Evolutionary conservation across 2,113 vertebrate genomes (phyloP).

Genomic region (Pycnonotus jocosus): DNA sequence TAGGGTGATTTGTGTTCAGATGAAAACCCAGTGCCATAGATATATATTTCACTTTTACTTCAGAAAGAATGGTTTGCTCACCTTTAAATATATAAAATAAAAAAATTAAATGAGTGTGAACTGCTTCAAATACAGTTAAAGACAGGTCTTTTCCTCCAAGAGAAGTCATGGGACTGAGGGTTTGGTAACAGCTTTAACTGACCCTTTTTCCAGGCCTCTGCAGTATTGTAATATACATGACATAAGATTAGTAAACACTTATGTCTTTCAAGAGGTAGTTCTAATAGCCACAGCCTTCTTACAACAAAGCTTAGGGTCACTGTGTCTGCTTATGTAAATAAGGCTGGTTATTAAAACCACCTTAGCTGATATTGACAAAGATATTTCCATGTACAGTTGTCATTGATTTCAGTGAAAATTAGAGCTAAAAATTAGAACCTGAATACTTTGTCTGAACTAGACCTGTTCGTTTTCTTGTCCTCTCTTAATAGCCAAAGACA

Average conservation of each 20-base stretch:
- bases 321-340: background rate
- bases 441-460: background rate
- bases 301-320: background rate
- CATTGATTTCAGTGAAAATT: background rate
- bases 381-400: background rate
- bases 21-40: background rate
- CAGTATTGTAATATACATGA: background rate
- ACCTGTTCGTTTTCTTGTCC: background rate
- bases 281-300: background rate
- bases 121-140: background rate
- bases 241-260: background rate
- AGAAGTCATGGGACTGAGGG: background rate
- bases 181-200: background rate
- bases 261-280: background rate
- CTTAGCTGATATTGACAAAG: background rate
- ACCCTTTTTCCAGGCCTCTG: background rate
- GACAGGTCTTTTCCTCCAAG: background rate
- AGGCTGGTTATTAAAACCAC: background rate
- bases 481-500: background rate
- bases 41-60: background rate
- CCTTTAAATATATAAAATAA: background rate
- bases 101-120: background rate
- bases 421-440: background rate
- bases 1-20: background rate
- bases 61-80: background rate